phyloP scores from a whole-genome alignment of 2,888 invertebrate genomes.

The Malachius bipustulatus region DNA sequence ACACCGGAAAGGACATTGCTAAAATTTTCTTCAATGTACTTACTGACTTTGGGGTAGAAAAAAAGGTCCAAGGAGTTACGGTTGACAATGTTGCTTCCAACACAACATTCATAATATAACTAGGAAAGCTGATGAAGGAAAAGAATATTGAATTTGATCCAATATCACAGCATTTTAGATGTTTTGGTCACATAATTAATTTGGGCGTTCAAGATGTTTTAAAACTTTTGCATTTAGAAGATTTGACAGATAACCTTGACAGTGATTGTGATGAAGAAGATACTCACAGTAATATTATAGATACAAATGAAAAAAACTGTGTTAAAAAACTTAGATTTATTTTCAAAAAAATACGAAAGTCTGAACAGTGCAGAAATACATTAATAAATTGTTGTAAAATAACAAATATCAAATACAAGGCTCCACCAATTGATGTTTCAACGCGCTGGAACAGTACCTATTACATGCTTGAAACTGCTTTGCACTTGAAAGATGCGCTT shows the following conservation, averaged over 20 bases:
- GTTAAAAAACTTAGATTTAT: not conserved
- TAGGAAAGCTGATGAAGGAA: constrained; percentile 11
- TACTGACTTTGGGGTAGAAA: no score
- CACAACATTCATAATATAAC: constrained; percentile 20
- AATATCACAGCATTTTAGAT: constrained; percentile 22
- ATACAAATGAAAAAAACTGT: not conserved
- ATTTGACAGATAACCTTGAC: no score
- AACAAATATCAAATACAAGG: constrained; percentile 5
- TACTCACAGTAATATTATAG: constrained; percentile 5
- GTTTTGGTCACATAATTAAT: constrained; percentile 23
- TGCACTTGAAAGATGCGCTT: no score
- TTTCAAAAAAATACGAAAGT: not conserved
- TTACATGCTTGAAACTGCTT: no score
- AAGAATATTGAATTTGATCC: constrained; percentile 17
- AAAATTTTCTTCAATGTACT: constrained; percentile 1
- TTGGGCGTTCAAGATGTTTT: constrained; percentile 20
- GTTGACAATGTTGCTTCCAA: constrained; percentile 21
- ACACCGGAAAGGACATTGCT: constrained; percentile 4
- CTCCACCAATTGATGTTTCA: not conserved
- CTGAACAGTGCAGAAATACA: constrained; percentile 5
- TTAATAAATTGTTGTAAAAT: constrained; percentile 1
- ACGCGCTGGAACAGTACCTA: no score
- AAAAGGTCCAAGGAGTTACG: no score
- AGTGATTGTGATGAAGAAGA: constrained; percentile 5
- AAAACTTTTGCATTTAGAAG: constrained; percentile 5